These are phyloP conservation scores for Fregetta grallaria DNA, from an alignment of 2,113 vertebrate species.

Conservation along the genomic window DNA sequence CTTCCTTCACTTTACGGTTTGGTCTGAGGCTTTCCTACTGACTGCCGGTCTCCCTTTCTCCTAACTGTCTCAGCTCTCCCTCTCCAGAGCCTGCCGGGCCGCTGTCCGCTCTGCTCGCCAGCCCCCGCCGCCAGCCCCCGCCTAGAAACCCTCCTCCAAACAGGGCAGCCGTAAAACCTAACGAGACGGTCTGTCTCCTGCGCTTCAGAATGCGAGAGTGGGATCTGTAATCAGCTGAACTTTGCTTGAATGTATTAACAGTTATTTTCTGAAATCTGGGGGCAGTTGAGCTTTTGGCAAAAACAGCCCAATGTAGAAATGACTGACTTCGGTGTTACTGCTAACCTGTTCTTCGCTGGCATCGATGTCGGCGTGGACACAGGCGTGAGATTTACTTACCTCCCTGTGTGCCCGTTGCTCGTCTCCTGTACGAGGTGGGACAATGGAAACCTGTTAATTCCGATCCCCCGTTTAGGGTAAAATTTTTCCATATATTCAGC, in stretches of 20 bases:
- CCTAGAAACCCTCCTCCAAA: not conserved
- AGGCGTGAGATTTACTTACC: not conserved
- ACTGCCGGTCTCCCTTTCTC: slow-evolving; percentile 26
- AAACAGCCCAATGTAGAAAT: rapidly evolving
- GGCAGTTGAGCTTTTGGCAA: not conserved
- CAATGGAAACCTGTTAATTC: not conserved
- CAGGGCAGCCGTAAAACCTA: not conserved
- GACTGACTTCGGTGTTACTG: not conserved
- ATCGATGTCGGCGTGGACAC: not conserved
- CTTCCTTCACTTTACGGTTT: slow-evolving; percentile 40
- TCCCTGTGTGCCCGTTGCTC: not conserved
- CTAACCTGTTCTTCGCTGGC: not conserved
- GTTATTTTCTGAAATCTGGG: not conserved
- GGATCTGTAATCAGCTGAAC: not conserved
- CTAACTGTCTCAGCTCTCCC: slow-evolving; percentile 45
- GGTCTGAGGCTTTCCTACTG: slow-evolving; percentile 52
- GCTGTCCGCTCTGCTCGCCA: slow-evolving; percentile 5
- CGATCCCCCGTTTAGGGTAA: not conserved
- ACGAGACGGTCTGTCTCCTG: not conserved
- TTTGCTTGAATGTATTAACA: not conserved
- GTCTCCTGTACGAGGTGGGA: not conserved
- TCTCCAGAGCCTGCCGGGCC: not conserved
- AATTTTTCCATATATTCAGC: not conserved
- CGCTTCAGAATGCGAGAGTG: not conserved
- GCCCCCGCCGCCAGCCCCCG: not conserved